Evolutionary conservation across 2,888 invertebrate genomes (phyloP).

Genomic region (Dinocampus coccinellae): DNA sequence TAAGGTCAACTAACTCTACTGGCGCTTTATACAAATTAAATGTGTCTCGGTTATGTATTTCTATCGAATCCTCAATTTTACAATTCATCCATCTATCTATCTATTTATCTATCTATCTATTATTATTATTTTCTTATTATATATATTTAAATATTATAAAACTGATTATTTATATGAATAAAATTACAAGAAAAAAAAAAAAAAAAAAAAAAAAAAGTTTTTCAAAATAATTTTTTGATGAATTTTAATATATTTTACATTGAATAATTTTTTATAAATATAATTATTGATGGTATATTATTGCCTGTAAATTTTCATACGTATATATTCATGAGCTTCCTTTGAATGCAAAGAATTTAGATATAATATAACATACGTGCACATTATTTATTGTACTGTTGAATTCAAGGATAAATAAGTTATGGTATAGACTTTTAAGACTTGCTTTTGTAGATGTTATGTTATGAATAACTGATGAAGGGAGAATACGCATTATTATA

Average conservation of each 20-base stretch:
- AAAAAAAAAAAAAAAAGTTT: conserved; percentile 17
- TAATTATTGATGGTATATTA: not conserved
- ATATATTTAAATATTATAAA: no score
- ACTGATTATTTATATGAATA: no score
- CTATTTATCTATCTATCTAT: no score
- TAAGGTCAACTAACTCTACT: conserved; percentile 48
- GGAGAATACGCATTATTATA: conserved; percentile 14
- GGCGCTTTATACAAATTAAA: no score
- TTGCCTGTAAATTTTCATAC: not conserved
- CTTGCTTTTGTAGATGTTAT: conserved; percentile 34
- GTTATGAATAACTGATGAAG: conserved; percentile 46
- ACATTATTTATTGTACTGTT: conserved; percentile 4
- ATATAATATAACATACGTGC: conserved; percentile 30
- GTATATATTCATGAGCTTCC: conserved; percentile 18
- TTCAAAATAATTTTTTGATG: not conserved
- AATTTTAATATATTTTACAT: no score
- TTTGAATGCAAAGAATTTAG: conserved; percentile 32
- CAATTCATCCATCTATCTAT: no score
- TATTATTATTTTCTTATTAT: no score
- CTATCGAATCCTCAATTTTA: no score
- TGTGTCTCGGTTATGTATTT: no score
- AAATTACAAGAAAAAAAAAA: no score
- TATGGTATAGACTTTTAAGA: conserved; percentile 22
- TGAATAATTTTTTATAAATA: no score
- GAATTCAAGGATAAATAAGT: conserved; percentile 36